Evolutionary conservation across 2,888 invertebrate species (phyloP).

Genomic region (Dicranocentrus wangi): DNA sequence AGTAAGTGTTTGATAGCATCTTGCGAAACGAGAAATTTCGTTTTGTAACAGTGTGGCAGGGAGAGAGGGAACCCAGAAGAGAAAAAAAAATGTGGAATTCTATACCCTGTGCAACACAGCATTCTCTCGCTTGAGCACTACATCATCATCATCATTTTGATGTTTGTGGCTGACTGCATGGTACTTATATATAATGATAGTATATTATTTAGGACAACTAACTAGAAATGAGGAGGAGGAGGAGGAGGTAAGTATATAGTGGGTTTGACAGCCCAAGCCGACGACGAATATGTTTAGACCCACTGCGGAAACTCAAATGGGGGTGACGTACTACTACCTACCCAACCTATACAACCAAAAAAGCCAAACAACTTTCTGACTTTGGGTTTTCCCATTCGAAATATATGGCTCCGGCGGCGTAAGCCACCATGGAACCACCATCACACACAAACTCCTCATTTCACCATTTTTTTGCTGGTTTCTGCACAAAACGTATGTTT

Average conservation of each 20-base stretch:
- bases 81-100: neutral
- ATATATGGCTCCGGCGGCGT: neutral
- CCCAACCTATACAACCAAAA: neutral
- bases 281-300: too few relatives aligned
- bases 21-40: neutral
- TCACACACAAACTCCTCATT: constrained; percentile 2
- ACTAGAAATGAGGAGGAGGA: too few relatives aligned
- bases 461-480: neutral
- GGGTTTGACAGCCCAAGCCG: too few relatives aligned
- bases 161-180: constrained; percentile 37
- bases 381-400: neutral
- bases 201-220: constrained; percentile 25
- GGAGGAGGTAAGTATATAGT: too few relatives aligned
- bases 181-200: constrained; percentile 28
- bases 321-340: too few relatives aligned
- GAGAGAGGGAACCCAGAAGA: constrained; percentile 16
- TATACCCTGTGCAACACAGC: too few relatives aligned
- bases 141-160: constrained; percentile 35
- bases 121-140: too few relatives aligned
- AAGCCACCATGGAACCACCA: neutral
- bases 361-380: constrained; percentile 21
- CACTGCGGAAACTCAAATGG: neutral
- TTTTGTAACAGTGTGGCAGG: constrained; percentile 17
- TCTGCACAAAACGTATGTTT: neutral
- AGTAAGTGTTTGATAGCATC: constrained; percentile 22